Evolutionary conservation across 2,113 vertebrate species (phyloP).

Genomic region (Chroicocephalus ridibundus): DNA sequence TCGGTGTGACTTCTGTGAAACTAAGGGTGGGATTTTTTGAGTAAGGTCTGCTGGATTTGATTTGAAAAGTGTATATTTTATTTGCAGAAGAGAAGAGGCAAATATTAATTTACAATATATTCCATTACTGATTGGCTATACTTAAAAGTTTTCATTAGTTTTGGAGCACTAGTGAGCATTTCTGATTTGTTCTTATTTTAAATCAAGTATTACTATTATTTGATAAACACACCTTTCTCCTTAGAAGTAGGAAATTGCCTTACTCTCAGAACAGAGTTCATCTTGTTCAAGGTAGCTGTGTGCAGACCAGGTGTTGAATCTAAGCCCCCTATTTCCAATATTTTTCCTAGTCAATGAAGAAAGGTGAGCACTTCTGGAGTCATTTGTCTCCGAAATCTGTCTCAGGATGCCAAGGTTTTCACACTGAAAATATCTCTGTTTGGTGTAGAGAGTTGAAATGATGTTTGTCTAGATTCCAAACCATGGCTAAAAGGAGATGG

Average conservation of each 20-base stretch:
- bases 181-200: conserved; percentile 7
- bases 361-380: background rate
- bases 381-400: background rate
- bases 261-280: background rate
- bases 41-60: background rate
- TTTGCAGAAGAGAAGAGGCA: background rate
- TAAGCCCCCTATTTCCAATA: background rate
- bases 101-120: background rate
- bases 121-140: background rate
- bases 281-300: background rate
- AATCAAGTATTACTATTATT: background rate
- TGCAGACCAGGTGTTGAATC: background rate
- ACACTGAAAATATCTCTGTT: background rate
- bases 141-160: background rate
- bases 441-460: background rate
- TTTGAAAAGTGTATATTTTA: background rate
- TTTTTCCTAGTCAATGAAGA: background rate
- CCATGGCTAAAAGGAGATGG: background rate
- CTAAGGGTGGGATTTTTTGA: background rate
- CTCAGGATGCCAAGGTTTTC: background rate
- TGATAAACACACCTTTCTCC: background rate
- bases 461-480: background rate
- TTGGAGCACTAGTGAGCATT: background rate
- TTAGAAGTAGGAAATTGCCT: background rate
- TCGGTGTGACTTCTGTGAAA: background rate